Percentiles rank a stretch among this genome's conserved stretches.
Conservation (phyloP, 2,888 invertebrate species). For the Pandemis heparana region DNA sequence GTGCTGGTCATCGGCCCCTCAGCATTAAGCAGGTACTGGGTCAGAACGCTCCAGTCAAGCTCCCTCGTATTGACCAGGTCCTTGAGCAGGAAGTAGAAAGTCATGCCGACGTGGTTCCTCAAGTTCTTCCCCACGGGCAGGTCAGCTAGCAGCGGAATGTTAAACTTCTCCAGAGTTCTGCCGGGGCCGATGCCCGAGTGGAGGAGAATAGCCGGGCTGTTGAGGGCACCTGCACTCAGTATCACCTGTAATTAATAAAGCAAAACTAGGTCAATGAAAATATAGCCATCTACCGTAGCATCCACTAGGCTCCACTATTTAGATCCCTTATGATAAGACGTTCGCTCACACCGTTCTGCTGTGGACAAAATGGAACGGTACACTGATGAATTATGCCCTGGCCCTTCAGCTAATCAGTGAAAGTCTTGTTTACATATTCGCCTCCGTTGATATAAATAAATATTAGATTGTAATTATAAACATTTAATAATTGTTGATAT, state of each 20-base stretch:
- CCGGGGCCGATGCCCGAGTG: conserved; percentile 88
- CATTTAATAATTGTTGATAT: too few relatives aligned
- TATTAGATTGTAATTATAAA: too few relatives aligned
- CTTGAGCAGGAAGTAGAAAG: conserved; percentile 78
- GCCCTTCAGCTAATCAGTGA: background rate
- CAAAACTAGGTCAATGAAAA: background rate
- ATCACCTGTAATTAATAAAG: conserved; percentile 70
- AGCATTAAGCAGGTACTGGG: conserved; percentile 83
- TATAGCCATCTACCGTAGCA: too few relatives aligned
- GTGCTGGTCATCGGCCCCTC: conserved; percentile 82
- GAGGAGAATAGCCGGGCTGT: conserved; percentile 87
- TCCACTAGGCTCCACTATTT: too few relatives aligned
- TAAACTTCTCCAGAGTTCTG: conserved; percentile 76
- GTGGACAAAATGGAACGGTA: too few relatives aligned
- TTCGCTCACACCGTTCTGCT: too few relatives aligned
- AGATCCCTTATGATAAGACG: too few relatives aligned
- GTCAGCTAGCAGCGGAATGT: conserved; percentile 84
- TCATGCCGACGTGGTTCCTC: conserved; percentile 87
- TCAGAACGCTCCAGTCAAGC: conserved; percentile 84
- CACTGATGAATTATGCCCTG: background rate
- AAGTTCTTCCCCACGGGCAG: conserved; percentile 88
- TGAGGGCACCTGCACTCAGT: conserved; percentile 87
- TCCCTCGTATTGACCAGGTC: conserved; percentile 76
- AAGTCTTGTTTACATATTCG: background rate
- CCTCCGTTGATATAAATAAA: too few relatives aligned